Percentiles rank a stretch among this genome's conserved stretches.
phyloP scores from a whole-genome alignment of 2,888 invertebrate genomes.

The Pammene fasciana region DNA sequence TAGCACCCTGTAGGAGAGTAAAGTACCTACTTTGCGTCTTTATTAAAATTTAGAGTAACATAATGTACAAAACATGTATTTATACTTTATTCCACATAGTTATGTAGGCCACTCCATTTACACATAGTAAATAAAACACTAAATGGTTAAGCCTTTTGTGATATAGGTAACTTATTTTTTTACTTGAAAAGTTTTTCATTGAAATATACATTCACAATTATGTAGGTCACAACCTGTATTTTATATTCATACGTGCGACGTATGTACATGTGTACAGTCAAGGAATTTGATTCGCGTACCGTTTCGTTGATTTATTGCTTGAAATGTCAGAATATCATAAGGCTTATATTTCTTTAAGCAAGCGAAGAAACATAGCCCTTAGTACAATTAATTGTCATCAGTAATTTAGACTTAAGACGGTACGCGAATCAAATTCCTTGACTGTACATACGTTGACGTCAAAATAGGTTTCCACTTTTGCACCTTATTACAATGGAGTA shows the following conservation, averaged over 20 bases:
- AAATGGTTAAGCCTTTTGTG: slow-evolving; percentile 24
- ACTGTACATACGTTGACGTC: too few species aligned
- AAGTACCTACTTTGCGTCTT: slow-evolving; percentile 8
- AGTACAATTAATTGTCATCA: too few species aligned
- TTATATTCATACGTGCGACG: not conserved
- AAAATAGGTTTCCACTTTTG: too few species aligned
- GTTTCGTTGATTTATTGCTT: too few species aligned
- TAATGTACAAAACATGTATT: slow-evolving; percentile 44
- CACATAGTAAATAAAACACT: slow-evolving; percentile 16
- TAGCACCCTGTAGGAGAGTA: not conserved
- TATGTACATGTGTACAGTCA: not conserved
- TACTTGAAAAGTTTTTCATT: not conserved
- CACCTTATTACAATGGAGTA: too few species aligned
- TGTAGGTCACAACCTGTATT: slow-evolving; percentile 8
- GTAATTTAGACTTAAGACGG: too few species aligned
- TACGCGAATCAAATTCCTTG: too few species aligned
- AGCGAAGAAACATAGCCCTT: too few species aligned
- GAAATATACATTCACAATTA: slow-evolving; percentile 5
- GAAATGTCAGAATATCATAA: too few species aligned
- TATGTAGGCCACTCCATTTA: slow-evolving; percentile 17
- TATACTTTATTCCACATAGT: slow-evolving; percentile 32
- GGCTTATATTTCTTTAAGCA: too few species aligned
- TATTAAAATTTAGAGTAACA: slow-evolving; percentile 25
- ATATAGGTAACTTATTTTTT: slow-evolving; percentile 29
- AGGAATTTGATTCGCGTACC: too few species aligned